Conservation (phyloP, 35 echinoderm and acorn worm genomes). For the Apostichopus californicus region DNA sequence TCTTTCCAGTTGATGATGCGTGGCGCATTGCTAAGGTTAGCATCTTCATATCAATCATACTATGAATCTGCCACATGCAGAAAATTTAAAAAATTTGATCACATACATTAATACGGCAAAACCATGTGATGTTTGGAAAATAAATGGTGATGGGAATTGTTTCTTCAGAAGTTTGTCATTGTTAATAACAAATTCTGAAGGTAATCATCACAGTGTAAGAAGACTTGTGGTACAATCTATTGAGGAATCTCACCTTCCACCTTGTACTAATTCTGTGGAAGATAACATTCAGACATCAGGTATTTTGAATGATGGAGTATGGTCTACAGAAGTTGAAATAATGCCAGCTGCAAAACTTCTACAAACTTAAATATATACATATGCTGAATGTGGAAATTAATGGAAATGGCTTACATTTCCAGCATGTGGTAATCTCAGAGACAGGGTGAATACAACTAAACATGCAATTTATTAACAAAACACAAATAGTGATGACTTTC, state of each 20-base stretch:
- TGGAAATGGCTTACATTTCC: slow-evolving; percentile 47
- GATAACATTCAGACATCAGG: slow-evolving; percentile 34
- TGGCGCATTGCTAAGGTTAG: background rate
- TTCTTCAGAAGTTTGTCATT: slow-evolving; percentile 31
- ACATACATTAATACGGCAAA: background rate
- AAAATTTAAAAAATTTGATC: no score
- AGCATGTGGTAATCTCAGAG: slow-evolving; percentile 23
- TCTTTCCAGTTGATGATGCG: no score
- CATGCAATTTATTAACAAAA: slow-evolving; percentile 25
- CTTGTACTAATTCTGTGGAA: no score
- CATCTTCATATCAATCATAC: no score
- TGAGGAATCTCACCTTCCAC: background rate
- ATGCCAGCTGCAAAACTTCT: slow-evolving; percentile 41
- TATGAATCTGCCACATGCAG: no score
- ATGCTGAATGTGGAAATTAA: background rate
- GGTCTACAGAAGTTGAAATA: no score
- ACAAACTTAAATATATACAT: slow-evolving; percentile 36
- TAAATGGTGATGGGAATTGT: no score
- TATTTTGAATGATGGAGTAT: background rate
- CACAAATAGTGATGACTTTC: no score
- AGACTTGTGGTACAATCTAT: background rate
- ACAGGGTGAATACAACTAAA: slow-evolving; percentile 1
- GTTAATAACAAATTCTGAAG: slow-evolving; percentile 27
- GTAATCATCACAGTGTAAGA: slow-evolving; percentile 1
- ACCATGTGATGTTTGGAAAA: no score